These are phyloP conservation scores for Argyrosomus japonicus DNA, from an alignment of 2,113 vertebrate species.

Conservation along the genomic window DNA sequence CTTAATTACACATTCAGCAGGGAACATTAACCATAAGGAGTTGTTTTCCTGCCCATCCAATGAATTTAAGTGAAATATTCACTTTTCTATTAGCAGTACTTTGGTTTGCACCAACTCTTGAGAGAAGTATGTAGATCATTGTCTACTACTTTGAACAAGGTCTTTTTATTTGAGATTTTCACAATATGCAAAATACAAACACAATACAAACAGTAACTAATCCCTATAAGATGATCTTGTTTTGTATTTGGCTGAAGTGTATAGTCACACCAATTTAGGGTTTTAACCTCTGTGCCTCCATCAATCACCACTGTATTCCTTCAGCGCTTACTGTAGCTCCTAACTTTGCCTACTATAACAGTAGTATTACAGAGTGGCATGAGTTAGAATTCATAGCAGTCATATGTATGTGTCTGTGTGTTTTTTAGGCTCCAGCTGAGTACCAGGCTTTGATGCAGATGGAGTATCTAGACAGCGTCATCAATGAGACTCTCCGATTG, in stretches of 20 bases:
- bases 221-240: no score
- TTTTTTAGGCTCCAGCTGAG: slow-evolving; percentile 68
- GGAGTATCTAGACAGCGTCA: slow-evolving; percentile 89
- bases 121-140: no score
- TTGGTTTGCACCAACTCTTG: no score
- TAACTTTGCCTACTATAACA: background rate
- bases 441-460: slow-evolving; percentile 85
- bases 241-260: no score
- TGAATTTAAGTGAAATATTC: no score
- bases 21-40: background rate
- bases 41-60: no score
- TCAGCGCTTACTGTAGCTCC: background rate
- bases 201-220: no score
- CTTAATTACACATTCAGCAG: background rate
- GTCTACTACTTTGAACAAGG: no score
- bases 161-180: no score
- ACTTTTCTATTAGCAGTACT: no score
- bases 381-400: background rate
- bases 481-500: slow-evolving; percentile 86
- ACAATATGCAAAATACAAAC: no score
- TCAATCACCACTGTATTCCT: background rate
- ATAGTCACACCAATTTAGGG: background rate
- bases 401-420: background rate
- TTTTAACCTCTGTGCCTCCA: background rate
- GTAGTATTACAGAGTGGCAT: background rate